A percentile compares a stretch with the other conserved stretches of the same genome.
These are phyloP conservation scores for Saxicola maurus DNA, from an alignment of 2,797 vertebrate genomes.

Conservation along the genomic window DNA sequence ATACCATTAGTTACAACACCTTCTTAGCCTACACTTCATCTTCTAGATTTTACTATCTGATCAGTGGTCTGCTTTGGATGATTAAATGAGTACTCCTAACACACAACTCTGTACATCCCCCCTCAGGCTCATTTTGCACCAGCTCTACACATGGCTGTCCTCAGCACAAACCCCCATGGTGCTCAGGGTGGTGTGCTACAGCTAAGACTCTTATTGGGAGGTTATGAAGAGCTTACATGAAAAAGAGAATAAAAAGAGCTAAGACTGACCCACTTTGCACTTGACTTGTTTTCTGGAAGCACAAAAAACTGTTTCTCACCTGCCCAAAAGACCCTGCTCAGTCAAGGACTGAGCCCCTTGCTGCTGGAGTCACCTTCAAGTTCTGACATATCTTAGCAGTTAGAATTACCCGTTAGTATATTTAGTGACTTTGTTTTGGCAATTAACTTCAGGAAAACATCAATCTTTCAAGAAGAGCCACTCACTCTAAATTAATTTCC, in stretches of 20 bases:
- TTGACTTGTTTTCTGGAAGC: background rate
- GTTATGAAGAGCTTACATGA: background rate
- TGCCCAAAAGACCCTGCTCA: background rate
- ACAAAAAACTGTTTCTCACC: background rate
- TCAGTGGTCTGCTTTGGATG: background rate
- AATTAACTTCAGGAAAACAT: background rate
- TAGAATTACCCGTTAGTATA: background rate
- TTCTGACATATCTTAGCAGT: background rate
- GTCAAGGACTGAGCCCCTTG: background rate
- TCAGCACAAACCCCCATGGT: rapidly evolving
- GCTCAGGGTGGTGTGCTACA: background rate
- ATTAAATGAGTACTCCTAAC: background rate
- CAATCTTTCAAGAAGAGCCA: background rate
- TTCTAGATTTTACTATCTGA: background rate
- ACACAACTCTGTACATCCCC: too few species aligned
- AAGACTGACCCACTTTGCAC: background rate
- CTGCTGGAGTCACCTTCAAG: background rate
- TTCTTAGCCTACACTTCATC: background rate
- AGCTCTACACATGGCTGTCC: background rate
- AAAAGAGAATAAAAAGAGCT: background rate
- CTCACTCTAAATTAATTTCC: background rate
- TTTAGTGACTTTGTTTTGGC: background rate
- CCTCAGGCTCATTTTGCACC: background rate
- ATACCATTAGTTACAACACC: background rate
- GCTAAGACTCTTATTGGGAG: background rate